Base-by-base conservation (phyloP, 2,113 vertebrate species). In the Sorex fumeus region DNA sequence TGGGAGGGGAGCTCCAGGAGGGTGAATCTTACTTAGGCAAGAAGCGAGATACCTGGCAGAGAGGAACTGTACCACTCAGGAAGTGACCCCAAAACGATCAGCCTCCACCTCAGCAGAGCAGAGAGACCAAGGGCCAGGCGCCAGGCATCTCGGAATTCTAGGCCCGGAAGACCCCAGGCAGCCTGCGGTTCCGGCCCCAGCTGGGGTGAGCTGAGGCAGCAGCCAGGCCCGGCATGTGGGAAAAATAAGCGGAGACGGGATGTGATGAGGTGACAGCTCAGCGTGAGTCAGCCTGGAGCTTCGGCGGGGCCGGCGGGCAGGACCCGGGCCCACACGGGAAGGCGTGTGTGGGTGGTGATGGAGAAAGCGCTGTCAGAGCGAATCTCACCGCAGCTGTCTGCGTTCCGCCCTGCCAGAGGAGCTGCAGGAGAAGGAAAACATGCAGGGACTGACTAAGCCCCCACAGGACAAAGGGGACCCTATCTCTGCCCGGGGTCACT, bases 221-320 rank as follows among this genome's bases (percentile, higher is more conserved):
- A 43, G 16, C n/a, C 32, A 57, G 64, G 36, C 27, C 53, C 81
- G 84, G 89, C 84, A 62, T 10, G 32, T 28, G 64, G 87, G 50
- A 45, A 81, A 92, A 47, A 66, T 5, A 40, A 19, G 10, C 72
- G 70, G 57, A 94, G 83, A 93, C 34, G 15, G 84, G 69, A 74
- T 74, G 6, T 94, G 96, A 95, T 43, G 40, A 53, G 90, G 70
- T 67, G 53, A 76, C 50, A 57, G 84, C 84, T 19, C 53, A 23
- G 91, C 23, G 72, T 96, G 96, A 97, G 89, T 96, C 94, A 97
- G 81, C 64, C 67, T 57, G 67, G 95, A 94, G 83, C 79, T 77
- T 57, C 67, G 94, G 71, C 93, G 53, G 87, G 72, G 85, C 82
- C 3, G 21, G 57, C 85, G 36, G 70, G 71, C 75, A 78, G 96